These are phyloP conservation scores for Pipa parva DNA, from an alignment of 2,113 vertebrate species.

Conservation along the genomic window DNA sequence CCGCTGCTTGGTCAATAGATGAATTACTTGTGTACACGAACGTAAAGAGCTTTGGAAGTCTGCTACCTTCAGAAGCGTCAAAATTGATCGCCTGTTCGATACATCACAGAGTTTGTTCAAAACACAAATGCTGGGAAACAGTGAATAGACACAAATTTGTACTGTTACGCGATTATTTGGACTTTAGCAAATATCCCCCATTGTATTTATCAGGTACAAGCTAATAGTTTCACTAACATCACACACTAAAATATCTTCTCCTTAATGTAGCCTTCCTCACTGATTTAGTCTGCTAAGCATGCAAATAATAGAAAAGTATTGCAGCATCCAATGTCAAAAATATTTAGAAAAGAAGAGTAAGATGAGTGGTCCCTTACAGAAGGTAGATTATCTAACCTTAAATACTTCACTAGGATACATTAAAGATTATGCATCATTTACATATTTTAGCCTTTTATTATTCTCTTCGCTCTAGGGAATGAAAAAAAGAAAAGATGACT, in stretches of 20 bases:
- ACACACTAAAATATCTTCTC: conserved; percentile 59
- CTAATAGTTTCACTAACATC: conserved; percentile 61
- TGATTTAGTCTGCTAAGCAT: conserved; percentile 43
- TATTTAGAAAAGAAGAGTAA: conserved; percentile 50
- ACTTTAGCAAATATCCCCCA: too few species aligned
- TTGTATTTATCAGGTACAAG: conserved; percentile 53
- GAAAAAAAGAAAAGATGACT: conserved; percentile 67
- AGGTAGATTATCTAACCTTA: conserved; percentile 52
- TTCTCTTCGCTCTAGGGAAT: conserved; percentile 54
- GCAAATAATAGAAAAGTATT: conserved; percentile 37
- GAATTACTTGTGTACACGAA: too few species aligned
- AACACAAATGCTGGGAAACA: too few species aligned
- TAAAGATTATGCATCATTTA: conserved; percentile 71
- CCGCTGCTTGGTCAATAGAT: too few species aligned
- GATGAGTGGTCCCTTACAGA: conserved; percentile 52
- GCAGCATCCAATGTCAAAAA: conserved; percentile 39
- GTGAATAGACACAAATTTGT: too few species aligned
- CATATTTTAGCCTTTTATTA: conserved; percentile 79
- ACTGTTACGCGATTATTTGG: too few species aligned
- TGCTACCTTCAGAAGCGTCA: too few species aligned
- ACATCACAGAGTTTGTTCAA: too few species aligned
- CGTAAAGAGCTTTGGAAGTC: too few species aligned
- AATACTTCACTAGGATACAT: conserved; percentile 63
- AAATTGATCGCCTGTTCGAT: too few species aligned
- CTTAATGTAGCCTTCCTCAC: conserved; percentile 50